Percentiles rank a stretch among this genome's conserved stretches.
Evolutionary conservation across 2,113 vertebrate species (phyloP).

Genomic region (Candoia aspera): DNA sequence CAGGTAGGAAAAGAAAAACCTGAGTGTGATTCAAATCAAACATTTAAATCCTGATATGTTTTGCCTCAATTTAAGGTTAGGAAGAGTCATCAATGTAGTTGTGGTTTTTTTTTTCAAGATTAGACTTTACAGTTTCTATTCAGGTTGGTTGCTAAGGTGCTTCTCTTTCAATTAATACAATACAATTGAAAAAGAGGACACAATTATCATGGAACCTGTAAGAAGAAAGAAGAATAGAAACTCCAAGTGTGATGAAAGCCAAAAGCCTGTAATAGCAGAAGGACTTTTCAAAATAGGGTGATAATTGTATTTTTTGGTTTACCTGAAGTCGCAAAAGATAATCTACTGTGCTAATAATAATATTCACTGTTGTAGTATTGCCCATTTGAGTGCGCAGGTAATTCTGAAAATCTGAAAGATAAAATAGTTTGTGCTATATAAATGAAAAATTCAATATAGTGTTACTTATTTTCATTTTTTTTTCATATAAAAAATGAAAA

Average conservation of each 20-base stretch:
- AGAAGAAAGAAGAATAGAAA: background rate
- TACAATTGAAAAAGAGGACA: background rate
- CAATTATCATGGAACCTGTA: background rate
- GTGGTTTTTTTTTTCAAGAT: background rate
- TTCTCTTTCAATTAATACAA: background rate
- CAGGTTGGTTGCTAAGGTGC: background rate
- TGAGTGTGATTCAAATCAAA: background rate
- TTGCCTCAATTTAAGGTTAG: background rate
- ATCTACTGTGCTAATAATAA: slow-evolving; percentile 97
- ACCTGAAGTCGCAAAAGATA: slow-evolving; percentile 97
- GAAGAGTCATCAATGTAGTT: background rate
- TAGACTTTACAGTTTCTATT: background rate
- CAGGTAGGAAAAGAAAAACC: background rate
- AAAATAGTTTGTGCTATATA: slow-evolving; percentile 26
- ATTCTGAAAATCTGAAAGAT: slow-evolving; percentile 92
- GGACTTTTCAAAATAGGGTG: background rate
- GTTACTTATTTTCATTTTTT: slow-evolving; percentile 21
- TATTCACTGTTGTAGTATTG: slow-evolving; percentile 96
- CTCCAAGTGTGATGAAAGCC: background rate
- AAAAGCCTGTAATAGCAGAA: background rate
- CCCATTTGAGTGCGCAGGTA: slow-evolving; percentile 96
- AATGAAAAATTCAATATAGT: background rate
- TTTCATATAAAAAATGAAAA: slow-evolving; percentile 21
- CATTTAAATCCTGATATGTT: background rate
- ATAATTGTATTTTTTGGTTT: too few relatives aligned